Conservation (phyloP, 2,113 vertebrate genomes). For the Callospermophilus lateralis region DNA sequence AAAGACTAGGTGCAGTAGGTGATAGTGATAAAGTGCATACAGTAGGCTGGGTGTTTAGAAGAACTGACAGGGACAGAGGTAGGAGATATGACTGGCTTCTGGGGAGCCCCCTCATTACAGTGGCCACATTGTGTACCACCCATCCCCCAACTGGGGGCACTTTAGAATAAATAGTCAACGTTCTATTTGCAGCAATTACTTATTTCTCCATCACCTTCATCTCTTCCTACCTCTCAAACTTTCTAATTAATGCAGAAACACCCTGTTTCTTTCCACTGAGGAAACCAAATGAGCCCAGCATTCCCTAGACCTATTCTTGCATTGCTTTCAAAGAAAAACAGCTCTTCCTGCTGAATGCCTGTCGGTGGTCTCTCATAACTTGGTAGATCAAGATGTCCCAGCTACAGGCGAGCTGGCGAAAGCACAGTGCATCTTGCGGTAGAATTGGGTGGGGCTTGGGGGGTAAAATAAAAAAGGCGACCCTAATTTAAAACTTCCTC, state of each 20-base stretch:
- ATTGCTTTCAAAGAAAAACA: not conserved
- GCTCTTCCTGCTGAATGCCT: not conserved
- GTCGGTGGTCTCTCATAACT: not conserved
- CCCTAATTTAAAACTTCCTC: not conserved
- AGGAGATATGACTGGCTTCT: not conserved
- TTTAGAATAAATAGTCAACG: not conserved
- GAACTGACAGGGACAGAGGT: not conserved
- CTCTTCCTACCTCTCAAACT: not conserved
- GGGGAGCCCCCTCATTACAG: not conserved
- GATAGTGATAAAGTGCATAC: not conserved
- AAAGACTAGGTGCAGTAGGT: not conserved
- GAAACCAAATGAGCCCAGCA: not conserved
- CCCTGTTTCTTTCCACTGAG: not conserved
- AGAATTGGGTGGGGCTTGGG: not conserved
- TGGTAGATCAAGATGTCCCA: not conserved
- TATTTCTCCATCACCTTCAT: not conserved
- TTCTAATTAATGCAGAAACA: conserved; percentile 24
- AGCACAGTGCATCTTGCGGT: not conserved
- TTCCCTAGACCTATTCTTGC: not conserved
- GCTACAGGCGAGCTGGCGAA: not conserved
- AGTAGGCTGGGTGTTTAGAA: not conserved
- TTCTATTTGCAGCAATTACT: not conserved
- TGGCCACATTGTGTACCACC: not conserved
- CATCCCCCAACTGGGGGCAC: not conserved
- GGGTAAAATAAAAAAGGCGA: not conserved